A percentile compares a stretch with the other conserved stretches of the same genome.
These are phyloP conservation scores for Leucophenga maculata DNA, from an alignment of 2,888 invertebrate genomes.

Conservation along the genomic window DNA sequence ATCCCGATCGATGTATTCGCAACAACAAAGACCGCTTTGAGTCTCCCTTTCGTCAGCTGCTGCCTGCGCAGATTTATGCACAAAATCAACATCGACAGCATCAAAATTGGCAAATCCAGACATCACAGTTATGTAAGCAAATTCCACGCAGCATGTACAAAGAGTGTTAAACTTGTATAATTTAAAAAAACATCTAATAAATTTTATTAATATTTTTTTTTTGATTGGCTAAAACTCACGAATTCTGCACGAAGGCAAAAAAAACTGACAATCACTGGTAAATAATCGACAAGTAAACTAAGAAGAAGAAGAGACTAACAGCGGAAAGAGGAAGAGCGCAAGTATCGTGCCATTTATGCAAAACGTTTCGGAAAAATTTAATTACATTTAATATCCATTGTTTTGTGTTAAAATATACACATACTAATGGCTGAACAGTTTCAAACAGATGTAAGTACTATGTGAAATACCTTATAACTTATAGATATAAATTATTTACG, in stretches of 20 bases:
- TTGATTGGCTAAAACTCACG: too few relatives aligned
- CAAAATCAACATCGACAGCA: conserved; percentile 40
- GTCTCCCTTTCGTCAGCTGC: conserved; percentile 37
- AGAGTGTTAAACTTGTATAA: conserved; percentile 35
- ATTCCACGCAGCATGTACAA: conserved; percentile 48
- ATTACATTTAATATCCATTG: neutral
- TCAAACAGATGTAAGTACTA: conserved; percentile 54
- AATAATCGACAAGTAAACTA: too few relatives aligned
- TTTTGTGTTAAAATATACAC: conserved; percentile 9
- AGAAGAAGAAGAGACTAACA: neutral
- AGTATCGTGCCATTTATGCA: neutral
- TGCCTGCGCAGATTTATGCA: conserved; percentile 30
- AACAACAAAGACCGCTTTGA: conserved; percentile 74
- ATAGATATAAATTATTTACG: neutral
- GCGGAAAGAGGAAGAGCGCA: neutral
- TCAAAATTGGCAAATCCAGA: conserved; percentile 21
- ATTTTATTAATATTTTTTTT: conserved; percentile 5
- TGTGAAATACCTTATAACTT: neutral
- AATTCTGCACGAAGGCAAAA: neutral
- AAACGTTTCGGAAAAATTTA: neutral
- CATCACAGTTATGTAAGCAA: conserved; percentile 25
- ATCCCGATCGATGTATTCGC: conserved; percentile 75
- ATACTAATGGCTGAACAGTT: conserved; percentile 63
- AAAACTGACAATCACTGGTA: neutral
- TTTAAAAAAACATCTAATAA: neutral